Base-by-base conservation (phyloP, 2,888 invertebrate genomes). In the Neoascia interrupta region DNA sequence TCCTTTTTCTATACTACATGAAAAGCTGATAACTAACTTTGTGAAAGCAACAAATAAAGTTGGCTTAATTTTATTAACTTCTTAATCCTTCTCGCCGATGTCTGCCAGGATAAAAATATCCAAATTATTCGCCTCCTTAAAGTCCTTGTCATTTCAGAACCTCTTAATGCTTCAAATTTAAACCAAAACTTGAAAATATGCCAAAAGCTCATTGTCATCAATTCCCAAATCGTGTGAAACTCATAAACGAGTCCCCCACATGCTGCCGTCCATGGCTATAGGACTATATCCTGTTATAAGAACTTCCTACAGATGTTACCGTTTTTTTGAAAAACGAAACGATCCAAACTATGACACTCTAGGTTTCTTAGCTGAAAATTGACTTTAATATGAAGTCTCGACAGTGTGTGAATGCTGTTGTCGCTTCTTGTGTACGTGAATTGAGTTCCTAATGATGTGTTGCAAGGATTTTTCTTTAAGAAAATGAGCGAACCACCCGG, bases 301-400 rank as follows among this genome's bases (percentile, higher is more conserved):
- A 13, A 56, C 13, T 23, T 66, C 19, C 11, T 11, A 18, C 68
- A 68, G 68, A 68, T 68, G 68, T n/a, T n/a, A n/a, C 34, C 34
- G 58, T 18, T 28, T 28, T n/a, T 18, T 3, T 8, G 26, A 31
- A 39, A 21, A 37, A 19, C 41, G 11, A 13, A 28, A n/a, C 8
- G n/a, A 10, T n/a, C n/a, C n/a, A 19, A 63, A 72, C 45, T 54
- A 53, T 39, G 37, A 61, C 61, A 47, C 43, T 37, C 53, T 61
- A 53, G 51, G 61, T 61, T 70, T 37, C 61, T 60, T 60, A 61
- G 61, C 37, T 47, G 63, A 63, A 63, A 63, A 72, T 72, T 72
- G 61, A 72, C 63, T 56, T 56, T 66, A 74, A 66, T 74, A 54
- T 60, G 60, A 66, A 73, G 28, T 68, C 74, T 61, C 63, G 61